Percentiles rank a stretch among this genome's conserved stretches.
These are phyloP conservation scores for Machimus rusticus DNA, from an alignment of 2,888 invertebrate species.

Conservation along the genomic window DNA sequence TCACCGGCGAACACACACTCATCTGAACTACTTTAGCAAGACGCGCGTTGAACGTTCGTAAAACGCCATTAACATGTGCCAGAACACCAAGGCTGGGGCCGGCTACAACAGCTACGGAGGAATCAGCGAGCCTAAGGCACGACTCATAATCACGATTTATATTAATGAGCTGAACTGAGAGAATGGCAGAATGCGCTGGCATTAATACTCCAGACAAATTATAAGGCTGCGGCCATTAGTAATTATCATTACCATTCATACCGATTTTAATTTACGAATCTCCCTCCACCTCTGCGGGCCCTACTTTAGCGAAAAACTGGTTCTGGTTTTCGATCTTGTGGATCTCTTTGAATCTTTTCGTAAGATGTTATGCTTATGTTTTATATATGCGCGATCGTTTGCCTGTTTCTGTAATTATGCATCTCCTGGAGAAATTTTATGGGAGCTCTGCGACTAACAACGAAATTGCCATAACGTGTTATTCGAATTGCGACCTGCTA, in stretches of 20 bases:
- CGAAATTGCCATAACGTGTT: conserved; percentile 32
- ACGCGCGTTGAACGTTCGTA: conserved; percentile 15
- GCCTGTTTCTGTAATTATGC: conserved; percentile 38
- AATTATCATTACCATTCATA: conserved; percentile 53
- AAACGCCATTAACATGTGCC: conserved; percentile 35
- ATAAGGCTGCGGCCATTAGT: conserved; percentile 50
- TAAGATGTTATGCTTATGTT: background rate
- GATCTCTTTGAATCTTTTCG: background rate
- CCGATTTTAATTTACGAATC: conserved; percentile 50
- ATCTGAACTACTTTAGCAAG: conserved; percentile 40
- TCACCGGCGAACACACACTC: conserved; percentile 15
- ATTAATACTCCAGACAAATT: conserved; percentile 48
- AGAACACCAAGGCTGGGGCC: conserved; percentile 12
- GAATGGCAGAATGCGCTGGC: conserved; percentile 36
- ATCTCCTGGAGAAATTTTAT: conserved; percentile 35
- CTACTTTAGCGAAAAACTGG: background rate
- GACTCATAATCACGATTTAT: conserved; percentile 54
- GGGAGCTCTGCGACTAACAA: conserved; percentile 10
- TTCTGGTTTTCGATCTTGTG: background rate
- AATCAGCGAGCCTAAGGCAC: conserved; percentile 50
- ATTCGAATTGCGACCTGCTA: conserved; percentile 24
- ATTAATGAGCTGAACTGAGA: conserved; percentile 50
- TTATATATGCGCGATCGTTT: background rate
- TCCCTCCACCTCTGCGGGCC: conserved; percentile 43
- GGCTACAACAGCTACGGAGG: background rate